Conservation (phyloP, 2,113 vertebrate genomes). For the Proteles cristata region DNA sequence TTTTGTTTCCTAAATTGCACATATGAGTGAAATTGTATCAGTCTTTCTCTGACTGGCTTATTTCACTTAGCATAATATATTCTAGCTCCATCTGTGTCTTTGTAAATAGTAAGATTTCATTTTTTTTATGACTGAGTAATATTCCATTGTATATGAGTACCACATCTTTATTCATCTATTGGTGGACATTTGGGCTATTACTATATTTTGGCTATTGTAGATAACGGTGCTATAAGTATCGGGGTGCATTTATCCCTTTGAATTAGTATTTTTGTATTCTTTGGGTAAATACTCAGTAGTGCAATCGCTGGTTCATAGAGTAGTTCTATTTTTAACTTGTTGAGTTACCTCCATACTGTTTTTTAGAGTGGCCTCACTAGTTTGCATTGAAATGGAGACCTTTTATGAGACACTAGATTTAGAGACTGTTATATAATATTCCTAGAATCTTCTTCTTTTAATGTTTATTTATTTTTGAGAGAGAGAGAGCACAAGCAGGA, state of each 20-base stretch:
- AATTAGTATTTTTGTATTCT: background rate
- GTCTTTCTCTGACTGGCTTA: too few relatives aligned
- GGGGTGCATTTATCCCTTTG: background rate
- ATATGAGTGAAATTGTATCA: too few relatives aligned
- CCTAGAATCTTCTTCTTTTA: slow-evolving; percentile 3
- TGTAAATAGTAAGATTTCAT: too few relatives aligned
- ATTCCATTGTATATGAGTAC: background rate
- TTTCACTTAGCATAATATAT: too few relatives aligned
- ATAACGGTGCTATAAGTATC: background rate
- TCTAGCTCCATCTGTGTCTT: too few relatives aligned
- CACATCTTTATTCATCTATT: background rate
- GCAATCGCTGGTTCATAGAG: background rate
- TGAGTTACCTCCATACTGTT: background rate
- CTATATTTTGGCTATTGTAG: background rate
- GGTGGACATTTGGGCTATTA: background rate
- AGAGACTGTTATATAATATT: slow-evolving; percentile 59
- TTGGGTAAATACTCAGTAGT: background rate
- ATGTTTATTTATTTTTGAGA: too few relatives aligned
- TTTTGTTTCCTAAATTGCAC: background rate
- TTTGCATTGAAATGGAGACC: slow-evolving; percentile 51
- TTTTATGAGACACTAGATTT: slow-evolving; percentile 63
- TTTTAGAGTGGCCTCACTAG: background rate
- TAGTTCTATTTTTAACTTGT: background rate
- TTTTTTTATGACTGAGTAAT: too few relatives aligned
- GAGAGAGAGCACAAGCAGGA: too few relatives aligned